phyloP scores from a whole-genome alignment of 2,113 vertebrate genomes.

The Macheiramphus alcinus region DNA sequence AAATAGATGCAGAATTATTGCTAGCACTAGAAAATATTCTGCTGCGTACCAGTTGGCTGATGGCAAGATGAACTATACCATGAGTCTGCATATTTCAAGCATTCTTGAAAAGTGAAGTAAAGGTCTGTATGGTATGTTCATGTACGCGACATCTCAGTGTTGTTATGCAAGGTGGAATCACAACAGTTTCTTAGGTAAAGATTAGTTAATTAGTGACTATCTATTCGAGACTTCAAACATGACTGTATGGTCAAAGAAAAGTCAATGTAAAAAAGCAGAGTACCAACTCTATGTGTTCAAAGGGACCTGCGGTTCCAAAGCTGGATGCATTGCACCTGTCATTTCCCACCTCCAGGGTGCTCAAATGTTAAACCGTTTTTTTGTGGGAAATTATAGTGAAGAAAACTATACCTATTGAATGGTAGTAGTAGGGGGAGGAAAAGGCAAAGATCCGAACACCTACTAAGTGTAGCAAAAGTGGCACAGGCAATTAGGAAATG shows the following conservation, averaged over 20 bases:
- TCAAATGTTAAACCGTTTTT: neutral
- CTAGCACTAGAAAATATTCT: neutral
- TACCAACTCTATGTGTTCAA: neutral
- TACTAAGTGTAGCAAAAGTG: neutral
- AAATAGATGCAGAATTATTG: neutral
- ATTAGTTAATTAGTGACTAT: neutral
- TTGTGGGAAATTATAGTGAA: neutral
- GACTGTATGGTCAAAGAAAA: neutral
- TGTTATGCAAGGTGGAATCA: neutral
- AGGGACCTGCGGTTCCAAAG: neutral
- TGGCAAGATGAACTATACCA: neutral
- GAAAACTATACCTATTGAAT: neutral
- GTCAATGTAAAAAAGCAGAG: neutral
- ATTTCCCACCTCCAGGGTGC: neutral
- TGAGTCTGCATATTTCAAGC: neutral
- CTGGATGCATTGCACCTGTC: neutral
- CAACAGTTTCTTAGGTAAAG: neutral
- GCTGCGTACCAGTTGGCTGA: neutral
- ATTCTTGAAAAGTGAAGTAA: neutral
- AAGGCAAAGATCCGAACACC: neutral
- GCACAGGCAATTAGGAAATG: neutral
- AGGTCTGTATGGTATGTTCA: neutral
- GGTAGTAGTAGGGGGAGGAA: neutral
- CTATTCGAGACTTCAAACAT: neutral
- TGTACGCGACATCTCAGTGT: rapidly evolving